These are phyloP conservation scores for Rhegmatorhina hoffmannsi DNA, from an alignment of 2,113 vertebrate genomes.

Conservation along the genomic window DNA sequence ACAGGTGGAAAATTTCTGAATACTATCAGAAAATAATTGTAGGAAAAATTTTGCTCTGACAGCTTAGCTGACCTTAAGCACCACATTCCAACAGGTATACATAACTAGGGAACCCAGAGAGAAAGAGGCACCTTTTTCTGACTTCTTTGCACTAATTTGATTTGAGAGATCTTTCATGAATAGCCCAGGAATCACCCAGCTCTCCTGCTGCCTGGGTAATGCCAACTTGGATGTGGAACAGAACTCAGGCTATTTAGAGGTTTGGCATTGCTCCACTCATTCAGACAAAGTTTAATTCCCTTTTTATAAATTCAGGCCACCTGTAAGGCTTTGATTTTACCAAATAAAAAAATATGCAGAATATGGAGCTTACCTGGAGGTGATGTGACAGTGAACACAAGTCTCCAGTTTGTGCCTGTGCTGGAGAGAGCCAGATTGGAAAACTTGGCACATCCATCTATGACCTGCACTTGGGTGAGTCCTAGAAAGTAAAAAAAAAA, in stretches of 20 bases:
- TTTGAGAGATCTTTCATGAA: neutral
- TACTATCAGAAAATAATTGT: neutral
- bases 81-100: neutral
- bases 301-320: neutral
- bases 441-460: conserved; percentile 73
- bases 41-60: neutral
- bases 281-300: neutral
- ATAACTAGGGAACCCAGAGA: neutral
- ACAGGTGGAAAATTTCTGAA: neutral
- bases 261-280: neutral
- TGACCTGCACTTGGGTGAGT: conserved; percentile 57
- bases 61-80: neutral
- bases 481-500: conserved; percentile 60
- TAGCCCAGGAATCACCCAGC: neutral
- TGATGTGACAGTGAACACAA: conserved; percentile 74
- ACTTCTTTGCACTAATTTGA: neutral
- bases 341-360: neutral
- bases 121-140: neutral
- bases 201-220: neutral
- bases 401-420: conserved; percentile 70
- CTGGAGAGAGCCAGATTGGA: conserved; percentile 70
- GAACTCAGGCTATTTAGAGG: neutral
- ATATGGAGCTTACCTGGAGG: conserved; percentile 71
- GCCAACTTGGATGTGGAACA: neutral
- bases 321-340: neutral